Evolutionary conservation across 2,797 vertebrate genomes (phyloP).

Genomic region (Myiotriccus ornatus): DNA sequence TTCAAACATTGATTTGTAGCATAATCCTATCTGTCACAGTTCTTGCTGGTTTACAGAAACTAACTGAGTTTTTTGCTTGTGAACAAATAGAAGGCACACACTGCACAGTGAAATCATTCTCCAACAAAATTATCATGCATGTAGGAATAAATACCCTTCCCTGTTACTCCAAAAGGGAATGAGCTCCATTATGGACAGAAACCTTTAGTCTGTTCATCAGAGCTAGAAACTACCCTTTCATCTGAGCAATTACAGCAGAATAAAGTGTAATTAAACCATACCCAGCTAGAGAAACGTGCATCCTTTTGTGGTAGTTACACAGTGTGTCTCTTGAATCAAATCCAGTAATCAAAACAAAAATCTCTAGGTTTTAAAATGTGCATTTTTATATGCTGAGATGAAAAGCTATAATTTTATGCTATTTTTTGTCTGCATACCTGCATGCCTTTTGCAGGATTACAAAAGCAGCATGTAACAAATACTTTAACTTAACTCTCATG

Average conservation of each 20-base stretch:
- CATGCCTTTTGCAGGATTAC: background rate
- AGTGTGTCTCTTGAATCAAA: background rate
- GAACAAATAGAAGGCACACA: background rate
- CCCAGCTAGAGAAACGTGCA: background rate
- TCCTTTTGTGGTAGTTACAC: background rate
- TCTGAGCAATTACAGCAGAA: background rate
- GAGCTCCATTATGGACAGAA: background rate
- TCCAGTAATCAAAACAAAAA: background rate
- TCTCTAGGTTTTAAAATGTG: background rate
- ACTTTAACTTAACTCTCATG: background rate
- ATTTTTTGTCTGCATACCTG: background rate
- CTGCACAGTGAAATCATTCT: background rate
- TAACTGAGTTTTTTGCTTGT: background rate
- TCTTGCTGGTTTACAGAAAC: background rate
- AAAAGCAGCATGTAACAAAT: background rate
- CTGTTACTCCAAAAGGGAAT: background rate
- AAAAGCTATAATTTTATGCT: background rate
- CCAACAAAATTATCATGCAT: background rate
- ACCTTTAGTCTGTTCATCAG: background rate
- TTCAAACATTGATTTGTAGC: slow-evolving; percentile 23
- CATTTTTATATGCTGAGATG: background rate
- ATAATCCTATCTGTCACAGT: background rate
- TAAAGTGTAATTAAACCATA: background rate
- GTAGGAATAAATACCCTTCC: background rate
- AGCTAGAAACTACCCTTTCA: background rate